Evolutionary conservation across 2,797 vertebrate species (phyloP), one percentile per base, ranked within the genome.

Genomic region (Phyllotis vaccarum): DNA sequence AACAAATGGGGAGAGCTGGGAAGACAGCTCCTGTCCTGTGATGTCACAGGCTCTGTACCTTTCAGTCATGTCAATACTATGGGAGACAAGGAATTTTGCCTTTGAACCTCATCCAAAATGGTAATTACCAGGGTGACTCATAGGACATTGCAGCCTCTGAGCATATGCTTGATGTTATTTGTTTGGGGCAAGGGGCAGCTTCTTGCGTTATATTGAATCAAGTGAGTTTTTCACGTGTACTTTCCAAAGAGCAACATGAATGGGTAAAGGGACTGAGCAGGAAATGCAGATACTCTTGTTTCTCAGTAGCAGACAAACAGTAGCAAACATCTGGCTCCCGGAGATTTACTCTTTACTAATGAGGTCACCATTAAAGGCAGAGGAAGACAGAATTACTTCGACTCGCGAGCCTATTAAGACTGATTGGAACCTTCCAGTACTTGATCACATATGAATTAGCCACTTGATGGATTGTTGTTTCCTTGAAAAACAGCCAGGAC

Each of bases 401-500:
- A 93, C 70, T 93, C 79, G 66, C 40, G 22, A 75, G 70, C 49
- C 85, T 83, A 29, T 83, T 83, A 54, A 94, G 75, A 54, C 79
- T 86, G 74, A 46, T 24, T 68, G 34, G 64, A 95, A 49, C 58
- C 58, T 89, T 94, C 70, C 64, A 83, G 9, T 70, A 80, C 93
- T 95, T 91, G 80, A 83, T 70, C 83, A 52, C 82, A 91, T 78
- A 83, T 68, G 90, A 95, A 95, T 94, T 95, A 93, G 58, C 66
- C 72, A 93, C 60, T 96, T 92, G 80, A 85, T 37, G 19, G 93
- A 68, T 85, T 95, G 68, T n/a, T 80, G 62, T 96, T 92, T 86
- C 76, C 70, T 95, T 96, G 94, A 92, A 97, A 95, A 87, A 58
- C 72, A 93, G 90, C 91, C 95, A 97, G 72, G 11, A 60, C 76